phyloP scores from a whole-genome alignment of 2,888 invertebrate species.

The Spilarctia lutea region DNA sequence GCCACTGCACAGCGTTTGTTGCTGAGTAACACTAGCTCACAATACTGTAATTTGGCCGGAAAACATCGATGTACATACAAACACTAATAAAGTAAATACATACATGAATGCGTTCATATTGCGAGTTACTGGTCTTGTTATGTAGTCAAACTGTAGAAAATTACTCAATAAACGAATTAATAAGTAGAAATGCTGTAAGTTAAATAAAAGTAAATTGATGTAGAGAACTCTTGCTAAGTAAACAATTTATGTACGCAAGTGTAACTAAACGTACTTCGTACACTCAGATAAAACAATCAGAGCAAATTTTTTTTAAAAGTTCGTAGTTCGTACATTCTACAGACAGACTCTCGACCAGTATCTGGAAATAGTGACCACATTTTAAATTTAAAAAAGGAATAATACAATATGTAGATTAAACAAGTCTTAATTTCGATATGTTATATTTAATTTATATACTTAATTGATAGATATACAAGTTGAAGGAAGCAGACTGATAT shows the following conservation, averaged over 20 bases:
- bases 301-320: background rate
- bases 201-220: background rate
- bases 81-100: conserved; percentile 35
- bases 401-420: conserved; percentile 24
- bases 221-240: background rate
- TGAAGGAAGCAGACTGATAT: conserved; percentile 37
- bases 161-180: background rate
- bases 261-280: background rate
- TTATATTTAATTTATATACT: conserved; percentile 30
- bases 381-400: conserved; percentile 25
- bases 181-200: background rate
- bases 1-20: conserved; percentile 36
- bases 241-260: background rate
- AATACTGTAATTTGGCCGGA: conserved; percentile 64
- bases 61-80: conserved; percentile 53
- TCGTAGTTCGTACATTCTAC: background rate
- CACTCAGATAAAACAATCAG: background rate
- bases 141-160: background rate
- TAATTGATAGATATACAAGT: conserved; percentile 37
- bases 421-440: conserved; percentile 47
- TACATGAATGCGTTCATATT: conserved; percentile 13
- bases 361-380: background rate
- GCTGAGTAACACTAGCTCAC: conserved; percentile 35
- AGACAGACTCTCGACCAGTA: background rate
- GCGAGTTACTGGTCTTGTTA: conserved; percentile 2